Conservation (phyloP, 2,797 vertebrate genomes). For the Enteromius treurensis region DNA sequence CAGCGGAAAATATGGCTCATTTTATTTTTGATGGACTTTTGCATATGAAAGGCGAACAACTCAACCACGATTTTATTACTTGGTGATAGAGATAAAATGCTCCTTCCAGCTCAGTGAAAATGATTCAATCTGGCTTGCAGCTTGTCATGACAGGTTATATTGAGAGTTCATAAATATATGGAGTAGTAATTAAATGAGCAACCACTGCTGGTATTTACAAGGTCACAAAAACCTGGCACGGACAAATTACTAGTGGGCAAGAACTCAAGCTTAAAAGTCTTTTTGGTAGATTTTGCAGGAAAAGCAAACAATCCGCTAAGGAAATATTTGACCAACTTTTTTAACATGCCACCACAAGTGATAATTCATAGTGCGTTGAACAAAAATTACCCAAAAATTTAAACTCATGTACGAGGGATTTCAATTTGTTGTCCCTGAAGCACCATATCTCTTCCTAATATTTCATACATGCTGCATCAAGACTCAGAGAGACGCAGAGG, state of each 20-base stretch:
- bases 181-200: slow-evolving; percentile 38
- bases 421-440: slow-evolving; percentile 21
- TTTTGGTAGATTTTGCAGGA: slow-evolving; percentile 24
- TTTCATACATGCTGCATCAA: slow-evolving; percentile 56
- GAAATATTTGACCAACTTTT: slow-evolving; percentile 53
- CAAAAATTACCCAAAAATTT: slow-evolving; percentile 11
- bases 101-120: slow-evolving; percentile 28
- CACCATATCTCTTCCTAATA: slow-evolving; percentile 47
- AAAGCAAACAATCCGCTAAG: slow-evolving; percentile 44
- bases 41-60: slow-evolving; percentile 7
- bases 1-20: neutral
- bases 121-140: slow-evolving; percentile 11
- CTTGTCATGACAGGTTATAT: slow-evolving; percentile 41
- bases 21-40: neutral
- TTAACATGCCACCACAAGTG: slow-evolving; percentile 43
- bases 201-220: slow-evolving; percentile 49
- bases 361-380: slow-evolving; percentile 9
- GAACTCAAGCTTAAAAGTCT: slow-evolving; percentile 25
- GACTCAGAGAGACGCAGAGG: slow-evolving; percentile 69
- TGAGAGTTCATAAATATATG: slow-evolving; percentile 37
- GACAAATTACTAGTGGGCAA: slow-evolving; percentile 47
- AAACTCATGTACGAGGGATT: slow-evolving; percentile 6
- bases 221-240: slow-evolving; percentile 43
- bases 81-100: slow-evolving; percentile 16
- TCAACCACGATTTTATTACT: slow-evolving; percentile 6